A percentile compares a stretch with the other conserved stretches of the same genome.
Evolutionary conservation across 2,797 vertebrate species (phyloP).

Genomic region (Fistularia tabacaria): DNA sequence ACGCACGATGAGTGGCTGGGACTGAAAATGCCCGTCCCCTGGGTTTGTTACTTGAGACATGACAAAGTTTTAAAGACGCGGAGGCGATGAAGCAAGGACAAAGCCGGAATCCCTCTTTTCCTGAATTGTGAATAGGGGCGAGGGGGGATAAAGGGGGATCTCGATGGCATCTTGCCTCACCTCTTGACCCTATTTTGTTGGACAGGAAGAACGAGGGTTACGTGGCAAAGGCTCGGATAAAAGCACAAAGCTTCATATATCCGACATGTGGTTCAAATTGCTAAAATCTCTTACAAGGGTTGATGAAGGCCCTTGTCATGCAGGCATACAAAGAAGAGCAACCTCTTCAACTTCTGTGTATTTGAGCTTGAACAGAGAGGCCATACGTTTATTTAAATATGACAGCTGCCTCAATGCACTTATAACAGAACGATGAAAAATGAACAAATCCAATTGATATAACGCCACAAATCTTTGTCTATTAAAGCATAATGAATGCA

Average conservation of each 20-base stretch:
- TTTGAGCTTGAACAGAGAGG: neutral
- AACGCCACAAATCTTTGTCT: no score
- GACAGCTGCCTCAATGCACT: neutral
- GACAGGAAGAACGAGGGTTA: constrained; percentile 52
- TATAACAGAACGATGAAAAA: neutral
- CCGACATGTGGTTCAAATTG: constrained; percentile 71
- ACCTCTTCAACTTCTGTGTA: constrained; percentile 8
- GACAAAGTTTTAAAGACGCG: constrained; percentile 53
- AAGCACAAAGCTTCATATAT: constrained; percentile 64
- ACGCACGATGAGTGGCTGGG: constrained; percentile 15
- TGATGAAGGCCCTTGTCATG: constrained; percentile 38
- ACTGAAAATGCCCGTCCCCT: constrained; percentile 46
- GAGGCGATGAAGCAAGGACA: constrained; percentile 69
- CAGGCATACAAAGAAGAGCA: constrained; percentile 28
- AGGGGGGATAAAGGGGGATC: constrained; percentile 48
- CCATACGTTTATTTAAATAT: no score
- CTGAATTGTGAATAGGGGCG: constrained; percentile 32
- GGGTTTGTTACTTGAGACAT: constrained; percentile 60
- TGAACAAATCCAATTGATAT: no score
- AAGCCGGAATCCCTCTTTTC: constrained; percentile 51
- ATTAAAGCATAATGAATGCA: no score
- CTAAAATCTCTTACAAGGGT: constrained; percentile 54
- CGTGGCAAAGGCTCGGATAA: constrained; percentile 63
- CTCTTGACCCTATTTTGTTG: constrained; percentile 68
- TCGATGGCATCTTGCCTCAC: constrained; percentile 71